Percentiles rank a stretch among this genome's conserved stretches.
These are phyloP conservation scores for Plebejus anna DNA, from an alignment of 2,888 invertebrate species.

Conservation along the genomic window DNA sequence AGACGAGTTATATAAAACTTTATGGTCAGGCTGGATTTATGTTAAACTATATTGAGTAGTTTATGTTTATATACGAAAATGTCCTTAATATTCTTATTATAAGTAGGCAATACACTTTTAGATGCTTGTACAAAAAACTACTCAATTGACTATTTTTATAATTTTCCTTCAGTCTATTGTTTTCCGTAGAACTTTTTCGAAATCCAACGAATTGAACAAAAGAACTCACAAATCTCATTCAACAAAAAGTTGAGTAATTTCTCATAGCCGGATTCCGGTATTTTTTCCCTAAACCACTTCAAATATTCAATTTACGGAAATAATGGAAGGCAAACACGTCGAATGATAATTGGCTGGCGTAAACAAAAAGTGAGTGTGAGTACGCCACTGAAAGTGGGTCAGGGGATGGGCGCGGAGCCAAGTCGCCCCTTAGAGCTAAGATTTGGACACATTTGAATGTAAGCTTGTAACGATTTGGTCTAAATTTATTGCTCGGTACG, in stretches of 20 bases:
- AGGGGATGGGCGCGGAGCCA: conserved; percentile 47
- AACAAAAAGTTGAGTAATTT: background rate
- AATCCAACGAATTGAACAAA: background rate
- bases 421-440: conserved; percentile 35
- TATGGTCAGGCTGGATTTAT: no score
- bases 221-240: background rate
- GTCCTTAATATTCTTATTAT: no score
- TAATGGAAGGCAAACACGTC: conserved; percentile 22
- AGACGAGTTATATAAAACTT: no score
- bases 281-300: background rate
- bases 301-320: conserved; percentile 12
- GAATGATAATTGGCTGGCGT: conserved; percentile 44
- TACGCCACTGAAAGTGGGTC: conserved; percentile 47
- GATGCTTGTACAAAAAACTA: no score
- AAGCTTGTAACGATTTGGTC: conserved; percentile 16
- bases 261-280: background rate
- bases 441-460: conserved; percentile 17
- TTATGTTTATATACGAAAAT: no score
- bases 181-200: background rate
- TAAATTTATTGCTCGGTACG: background rate
- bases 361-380: conserved; percentile 56
- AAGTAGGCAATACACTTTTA: no score
- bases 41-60: no score
- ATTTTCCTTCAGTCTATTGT: background rate
- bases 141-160: background rate